phyloP scores from a whole-genome alignment of 2,797 vertebrate species.

The Poliocrania exsul region DNA sequence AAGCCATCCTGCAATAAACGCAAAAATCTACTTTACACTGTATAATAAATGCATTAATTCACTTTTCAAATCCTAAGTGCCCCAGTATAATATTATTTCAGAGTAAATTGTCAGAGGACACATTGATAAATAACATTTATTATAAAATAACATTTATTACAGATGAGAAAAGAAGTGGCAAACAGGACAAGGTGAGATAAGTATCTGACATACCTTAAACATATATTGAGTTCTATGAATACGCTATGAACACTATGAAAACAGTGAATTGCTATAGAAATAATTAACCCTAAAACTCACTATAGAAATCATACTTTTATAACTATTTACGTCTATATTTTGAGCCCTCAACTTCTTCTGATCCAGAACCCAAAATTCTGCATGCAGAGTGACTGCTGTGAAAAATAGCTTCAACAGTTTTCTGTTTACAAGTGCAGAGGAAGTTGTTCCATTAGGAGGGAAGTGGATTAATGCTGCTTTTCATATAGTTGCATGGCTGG shows the following conservation, averaged over 20 bases:
- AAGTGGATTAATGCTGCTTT: not conserved
- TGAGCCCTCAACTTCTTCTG: not conserved
- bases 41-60: not conserved
- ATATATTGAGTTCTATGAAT: not conserved
- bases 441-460: not conserved
- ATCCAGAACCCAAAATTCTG: not conserved
- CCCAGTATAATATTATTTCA: not conserved
- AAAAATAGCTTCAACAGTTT: not conserved
- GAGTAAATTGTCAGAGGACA: not conserved
- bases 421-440: not conserved
- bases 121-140: not conserved
- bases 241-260: not conserved
- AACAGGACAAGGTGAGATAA: not conserved
- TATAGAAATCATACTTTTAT: not conserved
- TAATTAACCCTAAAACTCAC: not conserved
- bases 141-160: not conserved
- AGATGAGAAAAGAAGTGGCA: not conserved
- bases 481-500: not conserved
- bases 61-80: not conserved
- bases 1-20: constrained; percentile 90
- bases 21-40: not conserved
- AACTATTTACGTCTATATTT: not conserved
- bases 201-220: not conserved
- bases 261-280: not conserved
- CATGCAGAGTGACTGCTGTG: not conserved